Evolutionary conservation across 2,113 vertebrate genomes (phyloP).

Genomic region (Gnathonemus longibarbis): DNA sequence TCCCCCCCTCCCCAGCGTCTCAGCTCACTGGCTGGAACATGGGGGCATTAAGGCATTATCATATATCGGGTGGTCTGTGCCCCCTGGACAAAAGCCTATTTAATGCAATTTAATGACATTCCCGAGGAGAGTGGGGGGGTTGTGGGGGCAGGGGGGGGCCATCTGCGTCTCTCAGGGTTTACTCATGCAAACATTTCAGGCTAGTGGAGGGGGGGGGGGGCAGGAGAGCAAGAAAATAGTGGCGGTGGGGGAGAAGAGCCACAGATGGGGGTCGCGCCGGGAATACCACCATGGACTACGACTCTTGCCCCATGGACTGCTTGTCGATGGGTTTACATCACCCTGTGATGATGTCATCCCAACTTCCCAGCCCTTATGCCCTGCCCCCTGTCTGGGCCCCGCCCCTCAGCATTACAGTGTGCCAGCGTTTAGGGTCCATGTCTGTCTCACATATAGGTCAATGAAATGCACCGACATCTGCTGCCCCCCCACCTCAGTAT

Average conservation of each 20-base stretch:
- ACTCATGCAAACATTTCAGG: constrained; percentile 78
- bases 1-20: constrained; percentile 71
- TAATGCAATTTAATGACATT: constrained; percentile 99
- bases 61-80: constrained; percentile 98
- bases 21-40: constrained; percentile 90
- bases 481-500: constrained; percentile 93
- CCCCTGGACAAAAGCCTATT: constrained; percentile 99
- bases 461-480: constrained; percentile 99
- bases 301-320: constrained; percentile 69
- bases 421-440: constrained; percentile 97
- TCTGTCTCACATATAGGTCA: constrained; percentile 99
- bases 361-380: constrained; percentile 66
- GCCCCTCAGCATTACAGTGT: constrained; percentile 18
- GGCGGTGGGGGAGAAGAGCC: constrained; percentile 30
- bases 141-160: constrained; percentile 56
- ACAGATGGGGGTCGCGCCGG: constrained; percentile 42
- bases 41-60: constrained; percentile 98
- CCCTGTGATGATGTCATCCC: constrained; percentile 80
- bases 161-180: constrained; percentile 90
- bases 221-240: constrained; percentile 19
- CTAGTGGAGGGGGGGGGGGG: constrained; percentile 65
- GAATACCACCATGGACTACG: constrained; percentile 60
- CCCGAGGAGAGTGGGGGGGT: constrained; percentile 64
- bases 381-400: constrained; percentile 38
- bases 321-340: constrained; percentile 82